phyloP scores from a whole-genome alignment of 1,140 invertebrate genomes.

The Habropoda laboriosa region DNA sequence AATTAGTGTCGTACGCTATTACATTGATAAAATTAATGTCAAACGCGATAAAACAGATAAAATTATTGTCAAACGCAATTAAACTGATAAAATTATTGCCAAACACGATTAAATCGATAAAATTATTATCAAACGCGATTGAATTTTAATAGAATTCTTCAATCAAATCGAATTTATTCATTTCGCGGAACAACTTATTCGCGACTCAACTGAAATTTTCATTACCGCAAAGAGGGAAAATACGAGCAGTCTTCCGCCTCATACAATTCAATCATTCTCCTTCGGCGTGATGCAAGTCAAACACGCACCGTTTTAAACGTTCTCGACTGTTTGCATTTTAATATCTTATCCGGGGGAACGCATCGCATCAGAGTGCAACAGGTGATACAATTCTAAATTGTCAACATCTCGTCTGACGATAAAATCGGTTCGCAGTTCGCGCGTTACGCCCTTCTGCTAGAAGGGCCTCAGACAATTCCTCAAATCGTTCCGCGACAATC shows the following conservation, averaged over 20 bases:
- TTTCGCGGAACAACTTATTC: too few species aligned
- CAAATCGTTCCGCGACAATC: conserved; percentile 39
- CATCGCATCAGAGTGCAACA: conserved; percentile 65
- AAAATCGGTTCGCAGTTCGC: conserved; percentile 58
- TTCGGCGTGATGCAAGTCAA: not conserved
- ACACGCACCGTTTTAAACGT: conserved; percentile 18
- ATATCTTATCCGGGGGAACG: conserved; percentile 43
- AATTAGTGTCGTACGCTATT: too few species aligned
- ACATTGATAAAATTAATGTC: too few species aligned
- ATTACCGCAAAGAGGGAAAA: too few species aligned
- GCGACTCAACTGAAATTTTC: not conserved
- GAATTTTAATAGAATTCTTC: too few species aligned
- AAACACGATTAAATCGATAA: too few species aligned
- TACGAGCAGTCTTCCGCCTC: not conserved
- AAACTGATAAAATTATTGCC: too few species aligned
- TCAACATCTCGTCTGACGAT: conserved; percentile 67
- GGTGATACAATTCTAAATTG: conserved; percentile 69
- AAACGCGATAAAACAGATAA: too few species aligned
- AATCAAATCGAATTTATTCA: too few species aligned
- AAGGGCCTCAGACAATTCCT: conserved; percentile 32
- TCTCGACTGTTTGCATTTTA: conserved; percentile 47
- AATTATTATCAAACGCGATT: too few species aligned
- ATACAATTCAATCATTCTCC: not conserved
- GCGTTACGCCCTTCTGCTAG: conserved; percentile 11
- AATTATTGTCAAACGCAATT: too few species aligned